Percentiles rank a stretch among this genome's conserved stretches.
phyloP scores from a whole-genome alignment of 2,888 invertebrate species.

The Pyrocoelia pectoralis region DNA sequence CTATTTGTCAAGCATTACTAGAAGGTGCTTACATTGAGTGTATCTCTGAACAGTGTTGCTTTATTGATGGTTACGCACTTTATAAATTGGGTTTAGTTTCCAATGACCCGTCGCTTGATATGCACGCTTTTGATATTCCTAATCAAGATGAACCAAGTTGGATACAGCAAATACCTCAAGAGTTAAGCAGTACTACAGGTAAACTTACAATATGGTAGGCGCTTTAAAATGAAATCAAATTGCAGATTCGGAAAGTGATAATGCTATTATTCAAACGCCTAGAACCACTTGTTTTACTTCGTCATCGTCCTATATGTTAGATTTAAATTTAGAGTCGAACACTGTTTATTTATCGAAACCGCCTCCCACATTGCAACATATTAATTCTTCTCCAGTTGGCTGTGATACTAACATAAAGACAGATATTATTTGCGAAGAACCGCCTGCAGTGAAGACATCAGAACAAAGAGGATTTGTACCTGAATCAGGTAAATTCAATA shows the following conservation, averaged over 20 bases:
- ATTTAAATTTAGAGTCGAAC: conserved; percentile 70
- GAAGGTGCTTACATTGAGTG: conserved; percentile 79
- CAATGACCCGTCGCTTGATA: conserved; percentile 44
- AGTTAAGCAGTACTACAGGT: conserved; percentile 58
- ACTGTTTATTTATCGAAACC: conserved; percentile 67
- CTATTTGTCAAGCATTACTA: conserved; percentile 80
- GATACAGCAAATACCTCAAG: conserved; percentile 67
- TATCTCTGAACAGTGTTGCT: conserved; percentile 63
- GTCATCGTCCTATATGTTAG: conserved; percentile 66
- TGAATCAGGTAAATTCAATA: conserved; percentile 51
- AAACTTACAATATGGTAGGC: conserved; percentile 18
- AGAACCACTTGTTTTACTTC: conserved; percentile 50
- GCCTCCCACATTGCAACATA: conserved; percentile 46
- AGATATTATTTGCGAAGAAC: conserved; percentile 43
- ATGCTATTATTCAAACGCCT: conserved; percentile 54
- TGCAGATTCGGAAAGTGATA: conserved; percentile 61
- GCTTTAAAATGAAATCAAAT: conserved; percentile 17
- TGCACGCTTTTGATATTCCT: conserved; percentile 50
- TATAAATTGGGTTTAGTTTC: conserved; percentile 58
- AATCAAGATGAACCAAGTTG: conserved; percentile 68
- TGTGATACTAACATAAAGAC: conserved; percentile 35
- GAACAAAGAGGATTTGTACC: conserved; percentile 58
- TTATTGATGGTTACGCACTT: conserved; percentile 61
- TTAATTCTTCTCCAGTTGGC: conserved; percentile 38
- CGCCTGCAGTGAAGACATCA: conserved; percentile 58